These are phyloP conservation scores for Melieria picta DNA, from an alignment of 2,888 invertebrate species.

Conservation along the genomic window DNA sequence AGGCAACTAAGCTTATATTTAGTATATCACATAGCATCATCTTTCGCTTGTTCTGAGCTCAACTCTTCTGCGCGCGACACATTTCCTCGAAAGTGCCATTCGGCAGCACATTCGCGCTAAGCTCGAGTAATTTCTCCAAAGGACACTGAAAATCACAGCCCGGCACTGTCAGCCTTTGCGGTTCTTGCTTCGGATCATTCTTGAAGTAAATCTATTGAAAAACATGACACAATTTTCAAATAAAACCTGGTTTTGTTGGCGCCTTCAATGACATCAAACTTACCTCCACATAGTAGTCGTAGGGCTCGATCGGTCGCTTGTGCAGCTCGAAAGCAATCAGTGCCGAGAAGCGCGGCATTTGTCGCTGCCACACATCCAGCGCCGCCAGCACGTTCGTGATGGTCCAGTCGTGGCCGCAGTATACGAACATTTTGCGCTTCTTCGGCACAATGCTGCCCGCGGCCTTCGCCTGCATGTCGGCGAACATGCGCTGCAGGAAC, in stretches of 20 bases:
- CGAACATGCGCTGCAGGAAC: constrained; percentile 71
- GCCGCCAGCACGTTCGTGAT: constrained; percentile 74
- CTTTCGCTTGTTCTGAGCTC: too few species aligned
- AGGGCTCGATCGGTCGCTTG: constrained; percentile 62
- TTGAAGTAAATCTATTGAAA: constrained; percentile 57
- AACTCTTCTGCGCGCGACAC: constrained; percentile 67
- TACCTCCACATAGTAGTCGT: constrained; percentile 67
- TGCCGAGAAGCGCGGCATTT: constrained; percentile 74
- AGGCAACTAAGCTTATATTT: too few species aligned
- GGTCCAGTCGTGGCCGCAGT: constrained; percentile 81
- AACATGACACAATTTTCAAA: background rate
- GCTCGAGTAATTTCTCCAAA: constrained; percentile 68
- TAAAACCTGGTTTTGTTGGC: background rate
- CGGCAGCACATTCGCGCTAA: constrained; percentile 69
- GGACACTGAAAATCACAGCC: constrained; percentile 74
- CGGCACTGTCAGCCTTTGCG: constrained; percentile 70
- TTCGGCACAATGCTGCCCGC: constrained; percentile 65
- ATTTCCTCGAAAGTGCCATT: constrained; percentile 69
- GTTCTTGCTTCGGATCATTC: constrained; percentile 69
- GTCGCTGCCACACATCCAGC: constrained; percentile 73
- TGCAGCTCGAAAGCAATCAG: constrained; percentile 75
- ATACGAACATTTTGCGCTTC: constrained; percentile 71
- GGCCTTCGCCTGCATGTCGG: constrained; percentile 70
- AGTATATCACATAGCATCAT: too few species aligned
- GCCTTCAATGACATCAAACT: background rate